A percentile compares a stretch with the other conserved stretches of the same genome.
These are phyloP conservation scores for Coptotermes formosanus DNA, from an alignment of 1,140 invertebrate species.

Conservation along the genomic window DNA sequence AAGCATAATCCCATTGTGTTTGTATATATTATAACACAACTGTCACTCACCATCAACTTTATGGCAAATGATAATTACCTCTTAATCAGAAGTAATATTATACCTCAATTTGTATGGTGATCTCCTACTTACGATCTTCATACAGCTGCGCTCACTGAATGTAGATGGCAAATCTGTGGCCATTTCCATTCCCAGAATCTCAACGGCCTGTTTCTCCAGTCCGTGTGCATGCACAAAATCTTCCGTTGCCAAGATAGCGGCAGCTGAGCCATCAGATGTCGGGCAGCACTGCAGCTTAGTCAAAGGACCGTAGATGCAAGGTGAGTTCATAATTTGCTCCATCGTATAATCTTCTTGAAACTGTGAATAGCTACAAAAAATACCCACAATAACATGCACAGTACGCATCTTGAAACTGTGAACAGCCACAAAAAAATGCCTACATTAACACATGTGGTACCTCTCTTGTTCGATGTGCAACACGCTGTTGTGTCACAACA, in stretches of 20 bases:
- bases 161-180: conserved; percentile 84
- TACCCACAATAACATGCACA: neutral
- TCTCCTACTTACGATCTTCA: conserved; percentile 69
- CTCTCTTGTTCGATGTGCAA: no score
- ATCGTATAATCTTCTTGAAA: conserved; percentile 86
- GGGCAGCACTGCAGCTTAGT: conserved; percentile 97
- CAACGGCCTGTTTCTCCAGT: conserved; percentile 83
- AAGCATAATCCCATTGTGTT: no score
- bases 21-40: neutral
- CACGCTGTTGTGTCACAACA: no score
- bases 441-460: no score
- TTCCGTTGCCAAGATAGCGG: conserved; percentile 87
- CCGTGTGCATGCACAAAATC: conserved; percentile 82
- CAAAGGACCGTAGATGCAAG: conserved; percentile 81
- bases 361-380: conserved; percentile 72
- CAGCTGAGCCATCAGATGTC: conserved; percentile 93
- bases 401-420: no score
- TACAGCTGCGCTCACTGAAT: conserved; percentile 80
- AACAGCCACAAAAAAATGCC: no score
- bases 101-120: neutral
- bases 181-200: conserved; percentile 97
- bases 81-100: neutral
- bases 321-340: conserved; percentile 84
- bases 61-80: neutral
- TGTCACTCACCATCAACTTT: neutral